Evolutionary conservation across 1,140 invertebrate genomes (phyloP), one percentile per base, ranked within the genome.

Genomic region (Tetragonula clypearis): DNA sequence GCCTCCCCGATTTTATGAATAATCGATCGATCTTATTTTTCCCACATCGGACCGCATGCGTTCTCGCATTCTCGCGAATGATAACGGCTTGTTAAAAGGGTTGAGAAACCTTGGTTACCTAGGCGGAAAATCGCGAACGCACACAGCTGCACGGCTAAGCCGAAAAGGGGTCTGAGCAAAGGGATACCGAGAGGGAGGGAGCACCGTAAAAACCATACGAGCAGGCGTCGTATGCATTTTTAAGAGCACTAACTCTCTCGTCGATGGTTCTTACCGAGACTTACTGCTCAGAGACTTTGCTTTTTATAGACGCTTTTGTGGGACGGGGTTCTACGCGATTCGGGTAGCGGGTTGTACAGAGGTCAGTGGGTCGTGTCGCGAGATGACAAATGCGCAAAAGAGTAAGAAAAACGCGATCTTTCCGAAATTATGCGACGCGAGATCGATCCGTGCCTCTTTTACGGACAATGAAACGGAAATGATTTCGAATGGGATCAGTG

Each of bases 181-280:
- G 60, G 53, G 60, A 65, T 81, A 85, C 68, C 60, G 35, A 77
- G 68, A 78, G n/a, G 75, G 56, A 66, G 81, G 30, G 30, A 1
- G 30, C 55, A 76, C 71, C 76, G 82, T 89, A 89, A 89, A 89
- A 89, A 88, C 73, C 80, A 77, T 86, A 88, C 68, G 87, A 86
- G 76, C 84, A 55, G 53, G 87, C 8, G 77, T 89, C 73, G 80
- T 88, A 88, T 86, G 77, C 85, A 86, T 86, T 89, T 89, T 89
- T 89, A 89, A 88, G 73, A 78, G 88, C 77, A 89, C 87, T 89
- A 89, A 89, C 88, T 79, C 79, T 83, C 41, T 49, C 41, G 87
- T 86, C 88, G 85, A 88, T 89, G 79, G 79, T 88, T 81, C 88
- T 88, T 88, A 89, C 83, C 69, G 69, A 55, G 65, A 88, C 88